These are phyloP conservation scores for Tachina lurida DNA, from an alignment of 2,888 invertebrate species.

Conservation along the genomic window DNA sequence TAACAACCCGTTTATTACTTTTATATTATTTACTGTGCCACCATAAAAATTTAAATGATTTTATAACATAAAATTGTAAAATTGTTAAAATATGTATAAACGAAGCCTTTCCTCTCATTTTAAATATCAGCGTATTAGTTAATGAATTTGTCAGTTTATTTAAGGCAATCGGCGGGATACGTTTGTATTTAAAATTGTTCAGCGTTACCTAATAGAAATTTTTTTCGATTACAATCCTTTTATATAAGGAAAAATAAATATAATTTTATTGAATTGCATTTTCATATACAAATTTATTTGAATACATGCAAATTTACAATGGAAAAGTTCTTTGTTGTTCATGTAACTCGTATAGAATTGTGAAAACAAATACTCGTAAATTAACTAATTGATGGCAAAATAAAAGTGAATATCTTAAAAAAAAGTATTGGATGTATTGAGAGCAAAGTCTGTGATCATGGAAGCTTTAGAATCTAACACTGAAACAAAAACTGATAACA, in stretches of 20 bases:
- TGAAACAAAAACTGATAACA: conserved; percentile 29
- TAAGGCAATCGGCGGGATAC: conserved; percentile 26
- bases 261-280: conserved; percentile 42
- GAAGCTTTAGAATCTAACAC: conserved; percentile 38
- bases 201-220: background rate
- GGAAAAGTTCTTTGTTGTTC: conserved; percentile 35
- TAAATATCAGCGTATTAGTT: conserved; percentile 50
- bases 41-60: conserved; percentile 44
- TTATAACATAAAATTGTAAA: conserved; percentile 30
- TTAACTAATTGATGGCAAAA: conserved; percentile 24
- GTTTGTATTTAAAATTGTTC: conserved; percentile 31
- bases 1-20: conserved; percentile 1
- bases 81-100: conserved; percentile 28
- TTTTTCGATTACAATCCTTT: conserved; percentile 31
- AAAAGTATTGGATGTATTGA: background rate
- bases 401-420: conserved; percentile 11
- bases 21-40: conserved; percentile 24
- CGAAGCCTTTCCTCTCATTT: conserved; percentile 19
- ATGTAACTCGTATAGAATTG: background rate
- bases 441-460: conserved; percentile 44
- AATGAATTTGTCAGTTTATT: conserved; percentile 51
- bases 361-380: conserved; percentile 24
- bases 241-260: background rate
- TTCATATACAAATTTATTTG: conserved; percentile 28
- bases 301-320: background rate